A percentile compares a stretch with the other conserved stretches of the same genome.
These are phyloP conservation scores for Noctuana brunneofusca DNA, from an alignment of 2,888 invertebrate genomes.

Conservation along the genomic window DNA sequence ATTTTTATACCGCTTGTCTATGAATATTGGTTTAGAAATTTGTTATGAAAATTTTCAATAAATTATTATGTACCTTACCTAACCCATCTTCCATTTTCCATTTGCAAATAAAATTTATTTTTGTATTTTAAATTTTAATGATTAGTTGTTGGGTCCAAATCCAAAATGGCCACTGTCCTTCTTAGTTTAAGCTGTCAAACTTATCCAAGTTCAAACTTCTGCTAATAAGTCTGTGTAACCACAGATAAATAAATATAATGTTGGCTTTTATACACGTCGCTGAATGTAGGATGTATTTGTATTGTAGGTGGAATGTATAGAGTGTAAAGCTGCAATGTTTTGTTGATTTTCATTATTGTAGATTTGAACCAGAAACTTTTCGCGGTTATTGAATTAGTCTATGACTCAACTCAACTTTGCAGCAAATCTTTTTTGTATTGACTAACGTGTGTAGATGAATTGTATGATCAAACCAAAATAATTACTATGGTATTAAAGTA, in stretches of 20 bases:
- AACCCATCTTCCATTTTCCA: conserved; percentile 20
- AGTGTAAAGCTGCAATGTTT: conserved; percentile 54
- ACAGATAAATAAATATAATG: conserved; percentile 55
- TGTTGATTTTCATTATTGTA: conserved; percentile 43
- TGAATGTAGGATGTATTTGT: conserved; percentile 69
- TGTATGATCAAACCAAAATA: conserved; percentile 68
- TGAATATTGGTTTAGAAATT: background rate
- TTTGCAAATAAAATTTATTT: conserved; percentile 30
- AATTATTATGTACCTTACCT: background rate
- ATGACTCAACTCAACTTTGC: conserved; percentile 54
- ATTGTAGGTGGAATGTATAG: conserved; percentile 68
- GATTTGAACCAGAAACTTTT: conserved; percentile 10
- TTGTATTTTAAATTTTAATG: conserved; percentile 31
- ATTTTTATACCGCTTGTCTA: conserved; percentile 3
- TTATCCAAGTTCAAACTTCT: conserved; percentile 34
- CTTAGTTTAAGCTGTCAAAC: conserved; percentile 43
- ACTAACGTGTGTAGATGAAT: conserved; percentile 71
- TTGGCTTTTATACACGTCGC: conserved; percentile 72
- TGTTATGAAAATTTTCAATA: background rate
- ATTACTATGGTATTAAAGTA: conserved; percentile 68
- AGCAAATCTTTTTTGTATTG: conserved; percentile 64
- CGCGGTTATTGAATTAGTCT: conserved; percentile 19
- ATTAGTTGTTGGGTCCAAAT: conserved; percentile 39
- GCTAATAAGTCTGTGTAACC: conserved; percentile 39
- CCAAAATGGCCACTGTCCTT: conserved; percentile 52